Evolutionary conservation across 2,797 vertebrate species (phyloP).

Genomic region (Oreochromis mossambicus): DNA sequence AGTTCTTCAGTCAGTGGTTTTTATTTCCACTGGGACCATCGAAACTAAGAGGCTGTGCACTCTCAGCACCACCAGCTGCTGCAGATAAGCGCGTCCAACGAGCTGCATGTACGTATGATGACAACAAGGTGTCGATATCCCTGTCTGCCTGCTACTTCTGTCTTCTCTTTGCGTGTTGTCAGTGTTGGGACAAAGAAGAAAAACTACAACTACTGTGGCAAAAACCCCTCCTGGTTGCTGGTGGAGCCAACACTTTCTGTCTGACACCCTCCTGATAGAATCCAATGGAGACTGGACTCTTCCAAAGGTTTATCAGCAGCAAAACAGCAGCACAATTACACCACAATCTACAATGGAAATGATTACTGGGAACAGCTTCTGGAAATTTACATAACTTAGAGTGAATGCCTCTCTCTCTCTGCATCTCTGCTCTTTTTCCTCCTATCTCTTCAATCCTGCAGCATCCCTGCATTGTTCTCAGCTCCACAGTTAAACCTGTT

Average conservation of each 20-base stretch:
- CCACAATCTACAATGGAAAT: constrained; percentile 46
- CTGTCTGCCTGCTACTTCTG: background rate
- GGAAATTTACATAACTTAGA: constrained; percentile 46
- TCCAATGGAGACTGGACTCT: constrained; percentile 54
- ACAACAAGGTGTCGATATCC: background rate
- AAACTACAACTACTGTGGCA: background rate
- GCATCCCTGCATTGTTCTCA: background rate
- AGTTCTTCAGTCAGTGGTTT: background rate
- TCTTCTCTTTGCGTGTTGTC: background rate
- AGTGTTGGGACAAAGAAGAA: constrained; percentile 14
- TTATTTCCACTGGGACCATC: constrained; percentile 12
- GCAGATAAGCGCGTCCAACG: background rate
- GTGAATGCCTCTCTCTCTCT: constrained; percentile 1
- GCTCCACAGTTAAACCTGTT: constrained; percentile 36
- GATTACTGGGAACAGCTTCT: constrained; percentile 39
- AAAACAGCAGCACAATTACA: constrained; percentile 59
- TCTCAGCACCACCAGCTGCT: background rate
- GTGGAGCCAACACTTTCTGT: constrained; percentile 32
- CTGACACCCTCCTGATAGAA: constrained; percentile 58
- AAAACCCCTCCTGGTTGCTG: background rate
- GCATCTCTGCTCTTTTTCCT: background rate
- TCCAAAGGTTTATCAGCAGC: constrained; percentile 65
- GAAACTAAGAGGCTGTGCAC: background rate
- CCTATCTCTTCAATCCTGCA: background rate
- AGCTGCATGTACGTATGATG: background rate